A percentile compares a stretch with the other conserved stretches of the same genome.
These are phyloP conservation scores for Euspilapteryx auroguttella DNA, from an alignment of 2,888 invertebrate species.

Conservation along the genomic window DNA sequence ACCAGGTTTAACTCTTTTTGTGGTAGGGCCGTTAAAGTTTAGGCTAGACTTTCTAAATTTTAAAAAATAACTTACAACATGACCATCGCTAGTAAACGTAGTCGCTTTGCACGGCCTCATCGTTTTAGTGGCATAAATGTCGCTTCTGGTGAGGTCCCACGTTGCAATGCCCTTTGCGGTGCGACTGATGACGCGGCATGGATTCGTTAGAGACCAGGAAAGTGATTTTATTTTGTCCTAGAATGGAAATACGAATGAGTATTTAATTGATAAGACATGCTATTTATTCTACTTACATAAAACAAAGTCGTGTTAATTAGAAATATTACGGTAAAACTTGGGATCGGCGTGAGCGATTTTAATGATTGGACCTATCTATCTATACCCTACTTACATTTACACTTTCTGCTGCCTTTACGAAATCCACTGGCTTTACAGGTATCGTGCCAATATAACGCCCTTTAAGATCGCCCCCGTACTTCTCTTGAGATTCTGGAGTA, in stretches of 20 bases:
- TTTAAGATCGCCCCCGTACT: slow-evolving; percentile 22
- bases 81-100: slow-evolving; percentile 11
- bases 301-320: too few relatives aligned
- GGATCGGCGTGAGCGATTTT: too few relatives aligned
- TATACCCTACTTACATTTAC: slow-evolving; percentile 1
- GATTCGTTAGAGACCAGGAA: slow-evolving; percentile 26
- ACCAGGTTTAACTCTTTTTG: too few relatives aligned
- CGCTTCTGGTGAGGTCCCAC: slow-evolving; percentile 35
- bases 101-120: slow-evolving; percentile 11
- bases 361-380: neutral
- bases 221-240: slow-evolving; percentile 17
- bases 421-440: neutral
- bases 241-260: slow-evolving; percentile 13
- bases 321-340: too few relatives aligned
- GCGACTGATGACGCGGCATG: slow-evolving; percentile 22
- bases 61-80: slow-evolving; percentile 17
- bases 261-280: neutral
- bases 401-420: neutral
- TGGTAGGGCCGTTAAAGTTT: too few relatives aligned
- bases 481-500: slow-evolving; percentile 13
- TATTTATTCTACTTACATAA: too few relatives aligned
- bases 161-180: slow-evolving; percentile 13
- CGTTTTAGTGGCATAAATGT: slow-evolving; percentile 20
- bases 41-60: too few relatives aligned
- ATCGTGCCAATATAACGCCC: slow-evolving; percentile 24